Evolutionary conservation across 2,888 invertebrate species (phyloP).

Genomic region (Hypolimnas misippus): DNA sequence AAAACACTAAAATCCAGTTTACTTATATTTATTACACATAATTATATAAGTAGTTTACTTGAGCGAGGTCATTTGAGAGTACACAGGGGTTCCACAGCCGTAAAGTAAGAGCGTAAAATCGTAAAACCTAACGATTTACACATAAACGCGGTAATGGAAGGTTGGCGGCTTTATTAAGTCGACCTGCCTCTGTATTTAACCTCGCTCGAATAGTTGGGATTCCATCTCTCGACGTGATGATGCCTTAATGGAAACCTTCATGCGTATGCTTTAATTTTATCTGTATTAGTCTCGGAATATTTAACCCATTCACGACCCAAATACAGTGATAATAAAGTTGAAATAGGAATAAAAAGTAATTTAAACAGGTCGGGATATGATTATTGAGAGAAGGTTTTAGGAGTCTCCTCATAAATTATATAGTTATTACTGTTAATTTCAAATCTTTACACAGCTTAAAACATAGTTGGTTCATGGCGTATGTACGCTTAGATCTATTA

Average conservation of each 20-base stretch:
- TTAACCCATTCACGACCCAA: neutral
- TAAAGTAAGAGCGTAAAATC: slow-evolving; percentile 38
- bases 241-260: slow-evolving; percentile 6
- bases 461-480: no score
- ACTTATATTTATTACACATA: neutral
- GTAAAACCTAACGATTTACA: slow-evolving; percentile 59
- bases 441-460: no score
- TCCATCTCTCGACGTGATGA: slow-evolving; percentile 11
- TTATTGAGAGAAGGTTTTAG: neutral
- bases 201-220: slow-evolving; percentile 23
- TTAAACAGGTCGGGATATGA: no score
- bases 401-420: neutral
- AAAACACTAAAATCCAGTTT: neutral
- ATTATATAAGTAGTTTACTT: neutral
- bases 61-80: slow-evolving; percentile 5
- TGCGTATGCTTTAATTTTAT: slow-evolving; percentile 11
- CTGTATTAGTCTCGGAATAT: neutral
- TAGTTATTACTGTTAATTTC: no score
- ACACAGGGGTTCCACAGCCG: neutral
- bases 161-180: slow-evolving; percentile 45
- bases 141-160: slow-evolving; percentile 57
- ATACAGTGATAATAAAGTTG: neutral
- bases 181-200: slow-evolving; percentile 26
- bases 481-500: no score
- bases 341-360: neutral